Percentiles rank a stretch among this genome's conserved stretches.
phyloP scores from a whole-genome alignment of 1,140 invertebrate genomes.

The Lepidurus apus region DNA sequence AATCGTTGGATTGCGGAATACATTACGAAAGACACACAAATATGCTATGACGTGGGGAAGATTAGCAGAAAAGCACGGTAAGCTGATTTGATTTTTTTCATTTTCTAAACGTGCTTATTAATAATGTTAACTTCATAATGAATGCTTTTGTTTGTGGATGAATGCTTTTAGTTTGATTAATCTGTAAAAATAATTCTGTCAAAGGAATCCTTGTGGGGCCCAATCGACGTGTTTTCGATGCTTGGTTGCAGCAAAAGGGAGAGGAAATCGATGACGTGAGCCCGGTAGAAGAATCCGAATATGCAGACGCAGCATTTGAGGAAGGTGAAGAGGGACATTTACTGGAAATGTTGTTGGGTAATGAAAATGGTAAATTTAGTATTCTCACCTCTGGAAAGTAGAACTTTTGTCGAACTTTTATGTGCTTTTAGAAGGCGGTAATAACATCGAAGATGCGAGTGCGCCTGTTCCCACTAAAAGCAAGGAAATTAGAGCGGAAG shows the following conservation, averaged over 20 bases:
- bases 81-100: not conserved
- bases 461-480: too few species aligned
- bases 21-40: not conserved
- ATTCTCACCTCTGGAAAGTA: not conserved
- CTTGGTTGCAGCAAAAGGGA: not conserved
- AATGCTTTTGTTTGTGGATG: not conserved
- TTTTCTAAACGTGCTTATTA: not conserved
- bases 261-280: not conserved
- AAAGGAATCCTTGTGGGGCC: not conserved
- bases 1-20: not conserved
- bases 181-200: too few species aligned
- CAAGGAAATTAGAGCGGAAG: too few species aligned
- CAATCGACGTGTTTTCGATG: not conserved
- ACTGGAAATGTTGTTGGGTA: not conserved
- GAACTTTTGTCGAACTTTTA: not conserved
- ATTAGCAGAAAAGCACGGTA: not conserved
- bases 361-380: not conserved
- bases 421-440: too few species aligned
- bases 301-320: not conserved
- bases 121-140: not conserved
- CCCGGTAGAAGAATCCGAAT: too few species aligned
- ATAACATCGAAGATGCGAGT: too few species aligned
- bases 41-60: constrained; percentile 11
- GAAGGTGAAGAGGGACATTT: not conserved
- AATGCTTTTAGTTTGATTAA: too few species aligned